A percentile compares a stretch with the other conserved stretches of the same genome.
phyloP scores from a whole-genome alignment of 2,113 vertebrate species.

The Otocyon megalotis region DNA sequence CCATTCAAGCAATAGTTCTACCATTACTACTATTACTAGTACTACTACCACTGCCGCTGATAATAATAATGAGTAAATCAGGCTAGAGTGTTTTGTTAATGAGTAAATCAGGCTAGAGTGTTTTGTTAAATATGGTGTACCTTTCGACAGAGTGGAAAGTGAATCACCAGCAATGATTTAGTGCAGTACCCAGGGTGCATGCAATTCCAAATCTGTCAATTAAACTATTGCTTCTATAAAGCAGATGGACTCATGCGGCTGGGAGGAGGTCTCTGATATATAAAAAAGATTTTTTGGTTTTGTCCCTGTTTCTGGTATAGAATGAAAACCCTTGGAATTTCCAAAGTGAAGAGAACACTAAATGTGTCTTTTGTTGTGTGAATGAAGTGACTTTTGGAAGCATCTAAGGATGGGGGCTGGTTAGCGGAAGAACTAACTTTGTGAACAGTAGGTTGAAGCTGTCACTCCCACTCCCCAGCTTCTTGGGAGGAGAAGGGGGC shows the following conservation, averaged over 20 bases:
- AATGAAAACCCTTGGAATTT: neutral
- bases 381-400: neutral
- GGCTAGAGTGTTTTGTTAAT: neutral
- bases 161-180: neutral
- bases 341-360: neutral
- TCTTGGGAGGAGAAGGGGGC: neutral
- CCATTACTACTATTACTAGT: neutral
- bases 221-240: neutral
- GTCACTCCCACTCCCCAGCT: neutral
- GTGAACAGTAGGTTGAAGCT: neutral
- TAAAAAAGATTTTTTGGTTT: neutral
- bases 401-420: neutral
- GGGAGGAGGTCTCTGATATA: neutral
- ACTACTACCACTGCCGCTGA: neutral
- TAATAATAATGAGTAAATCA: neutral
- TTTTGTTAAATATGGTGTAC: neutral
- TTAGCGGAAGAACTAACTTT: neutral
- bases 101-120: neutral
- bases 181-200: neutral
- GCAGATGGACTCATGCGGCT: neutral
- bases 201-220: neutral
- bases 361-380: neutral
- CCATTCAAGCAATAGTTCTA: neutral
- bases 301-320: neutral
- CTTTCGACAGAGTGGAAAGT: neutral